Conservation (phyloP, 2,113 vertebrate species). For the Gnathonemus longibarbis region DNA sequence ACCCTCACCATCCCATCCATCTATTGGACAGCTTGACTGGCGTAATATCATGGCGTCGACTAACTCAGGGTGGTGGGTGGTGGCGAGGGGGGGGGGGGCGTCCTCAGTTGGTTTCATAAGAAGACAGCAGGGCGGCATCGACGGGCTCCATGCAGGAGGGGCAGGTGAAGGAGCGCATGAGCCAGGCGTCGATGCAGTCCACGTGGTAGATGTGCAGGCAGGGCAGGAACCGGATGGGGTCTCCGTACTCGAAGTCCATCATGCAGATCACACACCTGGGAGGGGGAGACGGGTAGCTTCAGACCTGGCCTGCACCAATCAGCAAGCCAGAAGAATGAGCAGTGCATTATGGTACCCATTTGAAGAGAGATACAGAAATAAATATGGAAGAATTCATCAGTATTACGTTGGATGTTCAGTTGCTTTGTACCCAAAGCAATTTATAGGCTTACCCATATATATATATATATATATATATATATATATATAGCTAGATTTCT, state of each 20-base stretch:
- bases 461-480: not conserved
- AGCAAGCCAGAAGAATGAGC: not conserved
- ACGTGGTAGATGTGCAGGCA: slow-evolving; percentile 90
- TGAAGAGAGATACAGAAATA: not conserved
- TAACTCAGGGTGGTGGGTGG: not conserved
- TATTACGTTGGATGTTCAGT: not conserved
- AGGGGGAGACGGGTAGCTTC: not conserved
- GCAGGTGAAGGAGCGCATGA: slow-evolving; percentile 87
- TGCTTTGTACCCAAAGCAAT: too few species aligned
- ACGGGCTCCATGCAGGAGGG: slow-evolving; percentile 90
- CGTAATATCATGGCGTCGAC: not conserved
- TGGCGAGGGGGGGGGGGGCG: not conserved
- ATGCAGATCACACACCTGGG: slow-evolving; percentile 85
- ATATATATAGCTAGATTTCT: not conserved
- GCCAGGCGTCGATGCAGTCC: slow-evolving; percentile 89
- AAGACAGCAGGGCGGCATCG: slow-evolving; percentile 77
- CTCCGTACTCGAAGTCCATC: slow-evolving; percentile 88
- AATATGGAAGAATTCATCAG: not conserved
- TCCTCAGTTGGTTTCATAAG: slow-evolving; percentile 72
- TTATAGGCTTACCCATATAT: too few species aligned
- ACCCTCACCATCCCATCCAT: not conserved
- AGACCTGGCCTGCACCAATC: not conserved
- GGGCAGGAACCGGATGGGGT: slow-evolving; percentile 83
- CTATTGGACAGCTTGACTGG: not conserved
- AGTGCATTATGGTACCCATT: not conserved